Percentiles rank a stretch among this genome's conserved stretches.
phyloP scores from a whole-genome alignment of 2,888 invertebrate species.

The Luffia ferchaultella region DNA sequence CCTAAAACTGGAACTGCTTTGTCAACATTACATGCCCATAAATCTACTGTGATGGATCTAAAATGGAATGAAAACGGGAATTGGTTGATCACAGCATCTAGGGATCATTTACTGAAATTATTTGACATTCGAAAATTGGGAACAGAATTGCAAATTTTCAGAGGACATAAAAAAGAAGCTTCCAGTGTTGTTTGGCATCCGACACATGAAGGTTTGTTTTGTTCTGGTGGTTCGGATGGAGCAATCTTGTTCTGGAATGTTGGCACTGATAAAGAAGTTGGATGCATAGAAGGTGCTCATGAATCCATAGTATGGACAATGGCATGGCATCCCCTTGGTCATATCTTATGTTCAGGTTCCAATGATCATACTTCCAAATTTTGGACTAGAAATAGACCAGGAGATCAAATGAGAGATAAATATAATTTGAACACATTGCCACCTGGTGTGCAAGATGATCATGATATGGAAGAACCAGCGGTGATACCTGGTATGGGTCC shows the following conservation, averaged over 20 bases:
- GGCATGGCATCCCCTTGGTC: constrained; percentile 99
- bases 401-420: constrained; percentile 97
- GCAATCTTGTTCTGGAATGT: constrained; percentile 99
- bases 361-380: constrained; percentile 99
- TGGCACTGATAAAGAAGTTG: constrained; percentile 97
- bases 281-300: constrained; percentile 97
- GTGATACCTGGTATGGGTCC: constrained; percentile 98
- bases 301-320: constrained; percentile 99
- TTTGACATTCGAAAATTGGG: constrained; percentile 97
- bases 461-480: constrained; percentile 75
- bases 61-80: constrained; percentile 99
- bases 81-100: constrained; percentile 97
- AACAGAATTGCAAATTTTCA: constrained; percentile 95
- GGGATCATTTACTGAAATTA: constrained; percentile 96
- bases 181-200: constrained; percentile 99
- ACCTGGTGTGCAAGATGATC: constrained; percentile 71
- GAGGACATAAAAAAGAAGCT: constrained; percentile 99
- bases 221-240: constrained; percentile 98
- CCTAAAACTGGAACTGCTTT: constrained; percentile 95
- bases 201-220: constrained; percentile 95
- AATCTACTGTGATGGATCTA: constrained; percentile 98
- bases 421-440: constrained; percentile 94
- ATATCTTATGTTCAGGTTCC: constrained; percentile 98
- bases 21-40: constrained; percentile 98
- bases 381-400: constrained; percentile 98